phyloP scores from a whole-genome alignment of 2,797 vertebrate species.

The Delichon dasypus region DNA sequence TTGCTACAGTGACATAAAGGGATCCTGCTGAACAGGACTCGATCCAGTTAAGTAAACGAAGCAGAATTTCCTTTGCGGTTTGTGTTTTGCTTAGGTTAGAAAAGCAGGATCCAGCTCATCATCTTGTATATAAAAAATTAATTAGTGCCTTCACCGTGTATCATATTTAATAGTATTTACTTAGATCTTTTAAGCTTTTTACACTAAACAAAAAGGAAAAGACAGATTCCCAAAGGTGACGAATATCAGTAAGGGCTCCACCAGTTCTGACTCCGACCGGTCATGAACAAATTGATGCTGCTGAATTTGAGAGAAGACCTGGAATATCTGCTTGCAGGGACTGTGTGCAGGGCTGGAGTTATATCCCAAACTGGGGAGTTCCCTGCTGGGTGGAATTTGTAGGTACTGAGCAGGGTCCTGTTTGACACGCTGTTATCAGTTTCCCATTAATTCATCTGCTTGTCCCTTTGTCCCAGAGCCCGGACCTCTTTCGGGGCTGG shows the following conservation, averaged over 20 bases:
- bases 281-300: not conserved
- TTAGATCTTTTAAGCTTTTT: not conserved
- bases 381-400: not conserved
- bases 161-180: not conserved
- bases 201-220: not conserved
- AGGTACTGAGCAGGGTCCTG: not conserved
- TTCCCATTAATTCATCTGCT: slow-evolving; percentile 7
- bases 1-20: not conserved
- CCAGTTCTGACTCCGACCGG: not conserved
- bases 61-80: not conserved
- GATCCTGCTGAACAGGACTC: not conserved
- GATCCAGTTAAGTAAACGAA: not conserved
- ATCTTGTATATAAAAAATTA: not conserved
- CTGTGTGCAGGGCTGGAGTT: not conserved
- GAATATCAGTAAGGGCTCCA: not conserved
- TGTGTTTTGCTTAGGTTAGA: not conserved
- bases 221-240: not conserved
- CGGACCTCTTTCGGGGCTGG: not conserved
- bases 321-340: not conserved
- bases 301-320: not conserved
- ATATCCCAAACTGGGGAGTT: not conserved
- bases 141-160: not conserved
- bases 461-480: slow-evolving; percentile 24
- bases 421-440: not conserved
- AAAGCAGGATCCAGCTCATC: not conserved